Evolutionary conservation across 2,797 vertebrate species (phyloP), one percentile per base, ranked within the genome.

Genomic region (Mastacembelus armatus): DNA sequence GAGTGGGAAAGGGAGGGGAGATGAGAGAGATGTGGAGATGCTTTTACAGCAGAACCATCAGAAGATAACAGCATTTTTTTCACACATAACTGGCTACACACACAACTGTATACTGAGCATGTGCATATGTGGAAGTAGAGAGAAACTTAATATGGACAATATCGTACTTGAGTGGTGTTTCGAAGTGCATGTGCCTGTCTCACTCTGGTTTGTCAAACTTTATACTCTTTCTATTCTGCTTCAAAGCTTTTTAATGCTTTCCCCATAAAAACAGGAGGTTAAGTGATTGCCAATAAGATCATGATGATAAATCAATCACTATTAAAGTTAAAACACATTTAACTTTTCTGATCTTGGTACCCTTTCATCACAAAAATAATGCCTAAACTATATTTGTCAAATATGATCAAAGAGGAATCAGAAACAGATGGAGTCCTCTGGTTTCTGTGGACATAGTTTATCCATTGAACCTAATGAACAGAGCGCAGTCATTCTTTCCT

Each of bases 1-100:
- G 81, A 82, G 58, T 80, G 85, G 82, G 77, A 83, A 83, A 77
- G 64, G 67, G 69, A 75, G 84, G 70, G 80, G 77, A 74, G 70
- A 63, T 30, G 48, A 73, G 50, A 70, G 59, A 64, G 76, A 72
- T 62, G 71, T 64, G 48, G 58, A 72, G 81, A 81, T 81, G 74
- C 78, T 84, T 87, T 88, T 86, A 90, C 64, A 82, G 77, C 55
- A 71, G 51, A 56, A 56, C 75, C 69, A 75, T 85, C 78, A 75
- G 78, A 75, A 74, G 50, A 65, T 61, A 79, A 61, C 29, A 60
- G 62, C n/a, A n/a, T n/a, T n/a, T n/a, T n/a, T n/a, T n/a, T 50
- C 66, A 81, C 74, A 80, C 64, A 54, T 71, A 77, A 74, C 55
- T 10, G 65, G 29, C 61, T 73, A 66, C 71, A 75, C 40, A 67